Conservation (phyloP, 2,888 invertebrate species). For the Onthophagus sagittarius region DNA sequence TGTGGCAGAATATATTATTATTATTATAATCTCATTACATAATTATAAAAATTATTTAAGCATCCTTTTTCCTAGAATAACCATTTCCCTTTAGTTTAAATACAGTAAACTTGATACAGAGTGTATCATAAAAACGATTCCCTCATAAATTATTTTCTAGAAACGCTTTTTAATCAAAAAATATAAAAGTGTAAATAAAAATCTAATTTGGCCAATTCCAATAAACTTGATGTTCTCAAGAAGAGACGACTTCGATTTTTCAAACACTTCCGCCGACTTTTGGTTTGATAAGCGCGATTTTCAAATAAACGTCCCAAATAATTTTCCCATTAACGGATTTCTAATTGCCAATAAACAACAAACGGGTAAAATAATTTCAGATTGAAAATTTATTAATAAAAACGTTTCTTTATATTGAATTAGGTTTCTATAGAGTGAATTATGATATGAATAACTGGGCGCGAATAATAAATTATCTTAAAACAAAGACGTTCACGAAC, state of each 20-base stretch:
- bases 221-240: conserved; percentile 17
- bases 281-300: conserved; percentile 6
- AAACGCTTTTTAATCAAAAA: neutral
- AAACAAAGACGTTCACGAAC: conserved; percentile 38
- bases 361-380: conserved; percentile 12
- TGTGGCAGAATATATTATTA: too few relatives aligned
- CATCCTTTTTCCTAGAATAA: too few relatives aligned
- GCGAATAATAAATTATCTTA: conserved; percentile 34
- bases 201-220: conserved; percentile 18
- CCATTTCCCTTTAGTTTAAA: too few relatives aligned
- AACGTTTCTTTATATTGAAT: neutral
- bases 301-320: neutral
- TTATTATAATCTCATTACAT: too few relatives aligned
- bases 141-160: too few relatives aligned
- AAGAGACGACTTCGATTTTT: conserved; percentile 13
- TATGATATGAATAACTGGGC: conserved; percentile 8
- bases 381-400: conserved; percentile 23
- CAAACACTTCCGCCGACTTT: neutral
- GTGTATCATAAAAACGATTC: too few relatives aligned
- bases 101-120: too few relatives aligned
- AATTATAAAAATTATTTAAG: too few relatives aligned
- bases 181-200: neutral
- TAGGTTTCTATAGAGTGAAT: conserved; percentile 15
- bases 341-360: conserved; percentile 18
- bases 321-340: conserved; percentile 15